phyloP scores from a whole-genome alignment of 2,113 vertebrate species.

The Nettapus auritus region DNA sequence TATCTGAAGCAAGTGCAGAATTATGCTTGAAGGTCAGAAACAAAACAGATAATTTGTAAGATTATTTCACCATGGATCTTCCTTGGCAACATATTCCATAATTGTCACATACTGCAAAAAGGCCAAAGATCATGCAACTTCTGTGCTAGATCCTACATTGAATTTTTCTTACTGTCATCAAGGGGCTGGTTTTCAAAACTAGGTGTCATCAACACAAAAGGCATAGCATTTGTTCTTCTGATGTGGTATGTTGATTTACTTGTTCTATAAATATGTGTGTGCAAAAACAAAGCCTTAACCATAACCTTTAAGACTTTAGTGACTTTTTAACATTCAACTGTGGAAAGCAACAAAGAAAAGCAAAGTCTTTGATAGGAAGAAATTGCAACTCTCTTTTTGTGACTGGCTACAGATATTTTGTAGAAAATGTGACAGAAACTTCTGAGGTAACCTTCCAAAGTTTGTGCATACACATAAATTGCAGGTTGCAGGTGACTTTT shows the following conservation, averaged over 20 bases:
- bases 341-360: background rate
- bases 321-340: background rate
- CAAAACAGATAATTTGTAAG: background rate
- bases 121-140: background rate
- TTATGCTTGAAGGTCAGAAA: background rate
- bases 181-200: constrained; percentile 19
- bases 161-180: background rate
- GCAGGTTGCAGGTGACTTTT: background rate
- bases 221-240: background rate
- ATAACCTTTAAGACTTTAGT: background rate
- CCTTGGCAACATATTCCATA: background rate
- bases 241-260: background rate
- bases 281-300: constrained; percentile 8
- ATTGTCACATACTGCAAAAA: constrained; percentile 1
- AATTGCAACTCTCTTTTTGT: background rate
- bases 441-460: background rate
- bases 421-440: background rate
- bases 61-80: background rate
- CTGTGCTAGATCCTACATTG: background rate
- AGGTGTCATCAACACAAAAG: background rate
- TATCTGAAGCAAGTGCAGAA: background rate
- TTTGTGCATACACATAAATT: background rate
- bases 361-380: background rate
- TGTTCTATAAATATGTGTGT: background rate
- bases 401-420: background rate